Percentiles rank a stretch among this genome's conserved stretches.
These are phyloP conservation scores for Fragum sueziense DNA, from an alignment of 2,888 invertebrate genomes.

Conservation along the genomic window DNA sequence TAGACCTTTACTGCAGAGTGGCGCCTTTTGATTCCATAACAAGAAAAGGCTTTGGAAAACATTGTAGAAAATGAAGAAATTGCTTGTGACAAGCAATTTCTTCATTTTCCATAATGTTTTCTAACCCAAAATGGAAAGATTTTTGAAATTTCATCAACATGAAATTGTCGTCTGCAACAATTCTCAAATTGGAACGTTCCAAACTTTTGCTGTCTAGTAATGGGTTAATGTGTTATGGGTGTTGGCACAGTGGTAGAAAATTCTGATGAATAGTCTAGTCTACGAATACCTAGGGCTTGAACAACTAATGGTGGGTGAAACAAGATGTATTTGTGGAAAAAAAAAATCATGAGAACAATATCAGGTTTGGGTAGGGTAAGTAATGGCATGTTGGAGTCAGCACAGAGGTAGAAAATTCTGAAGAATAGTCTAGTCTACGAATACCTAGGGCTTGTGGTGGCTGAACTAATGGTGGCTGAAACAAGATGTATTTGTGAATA, in stretches of 20 bases:
- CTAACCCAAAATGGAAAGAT: too few relatives aligned
- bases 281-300: slow-evolving; percentile 33
- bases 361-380: too few relatives aligned
- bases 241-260: slow-evolving; percentile 48
- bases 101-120: too few relatives aligned
- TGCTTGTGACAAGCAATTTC: too few relatives aligned
- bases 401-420: slow-evolving; percentile 51
- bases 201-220: not conserved
- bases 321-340: not conserved
- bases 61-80: too few relatives aligned
- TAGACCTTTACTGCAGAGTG: too few relatives aligned
- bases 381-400: slow-evolving; percentile 26
- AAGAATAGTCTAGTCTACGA: slow-evolving; percentile 40
- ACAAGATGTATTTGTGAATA: not conserved
- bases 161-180: too few relatives aligned
- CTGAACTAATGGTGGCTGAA: slow-evolving; percentile 15
- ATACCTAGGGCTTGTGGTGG: slow-evolving; percentile 40
- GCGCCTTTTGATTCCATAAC: too few relatives aligned
- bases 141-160: too few relatives aligned
- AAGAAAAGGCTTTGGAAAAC: too few relatives aligned
- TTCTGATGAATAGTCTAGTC: slow-evolving; percentile 47
- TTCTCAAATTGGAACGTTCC: too few relatives aligned
- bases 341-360: too few relatives aligned
- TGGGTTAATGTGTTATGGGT: slow-evolving; percentile 13
- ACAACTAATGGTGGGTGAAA: slow-evolving; percentile 21